Base-by-base conservation (phyloP, 2,113 vertebrate species). In the Leptosomus discolor region DNA sequence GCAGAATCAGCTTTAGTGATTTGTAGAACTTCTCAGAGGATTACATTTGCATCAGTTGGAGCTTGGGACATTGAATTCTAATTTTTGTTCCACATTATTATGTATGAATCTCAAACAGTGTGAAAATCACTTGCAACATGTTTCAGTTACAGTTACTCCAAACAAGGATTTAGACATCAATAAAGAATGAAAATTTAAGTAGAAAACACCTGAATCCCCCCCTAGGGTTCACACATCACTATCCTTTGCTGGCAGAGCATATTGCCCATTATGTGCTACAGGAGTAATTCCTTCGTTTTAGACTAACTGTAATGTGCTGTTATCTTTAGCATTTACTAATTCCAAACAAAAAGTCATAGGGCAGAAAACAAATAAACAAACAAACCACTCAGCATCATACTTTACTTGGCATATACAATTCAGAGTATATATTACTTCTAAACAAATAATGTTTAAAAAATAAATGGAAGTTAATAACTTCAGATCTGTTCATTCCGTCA, bases 221-320 rank as follows among this genome's bases (percentile, higher is more conserved):
- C 5, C 11, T 37, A 36, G 27, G 30, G 8, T 67, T 87, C 34
- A 81, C 36, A 45, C 8, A 61, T 56, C 64, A 53, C 10, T 74
- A 5, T 71, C 17, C 19, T 86, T 14, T 85, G 8, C 18, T 61
- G 36, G 11, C 14, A 87, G 23, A 84, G 77, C 18, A 53, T n/a
- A 18, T 61, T 87, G 12, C 23, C 22, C 2, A 0, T 69, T 65
- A 65, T 0, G 0, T 39, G 19, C 18, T 53, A 56, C 4, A 77
- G 9, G 16, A 88, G 16, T 12, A 74, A 82, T 50, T 81, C 22
- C 32, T 48, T 27, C 16, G 51, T 73, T 73, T 90, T 27, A 78
- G 36, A 45, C 6, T 51, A 80, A 48, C 27, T 39, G 10, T 26
- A 56, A 26, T 22, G 46, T 14, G 5, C 3, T 58, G 24, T n/a